These are phyloP conservation scores for Nephrotoma guestfalica DNA, from an alignment of 2,888 invertebrate genomes.

Conservation along the genomic window DNA sequence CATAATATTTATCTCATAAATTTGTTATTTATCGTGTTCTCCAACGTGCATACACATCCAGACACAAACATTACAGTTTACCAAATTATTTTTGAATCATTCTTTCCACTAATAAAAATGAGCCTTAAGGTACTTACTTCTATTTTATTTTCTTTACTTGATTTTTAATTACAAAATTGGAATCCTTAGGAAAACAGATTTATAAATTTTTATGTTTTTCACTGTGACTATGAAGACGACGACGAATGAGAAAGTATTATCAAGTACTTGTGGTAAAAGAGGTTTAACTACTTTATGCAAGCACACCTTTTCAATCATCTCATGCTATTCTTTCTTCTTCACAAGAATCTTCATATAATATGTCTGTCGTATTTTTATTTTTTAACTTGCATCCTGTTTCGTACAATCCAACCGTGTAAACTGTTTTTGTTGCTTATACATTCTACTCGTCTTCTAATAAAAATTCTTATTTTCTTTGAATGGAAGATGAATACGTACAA, in stretches of 20 bases:
- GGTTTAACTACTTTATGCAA: background rate
- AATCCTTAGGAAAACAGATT: background rate
- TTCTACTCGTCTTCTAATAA: background rate
- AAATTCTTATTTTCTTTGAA: background rate
- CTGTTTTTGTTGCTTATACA: background rate
- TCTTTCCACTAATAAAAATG: background rate
- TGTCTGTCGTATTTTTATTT: background rate
- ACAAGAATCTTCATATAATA: background rate
- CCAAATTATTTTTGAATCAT: background rate
- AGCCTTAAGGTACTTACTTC: background rate
- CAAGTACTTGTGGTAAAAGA: background rate
- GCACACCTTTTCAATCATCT: background rate
- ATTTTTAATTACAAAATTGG: background rate
- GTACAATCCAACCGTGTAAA: background rate
- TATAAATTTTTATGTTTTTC: background rate
- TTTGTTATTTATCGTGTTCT: too few species aligned
- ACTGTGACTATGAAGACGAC: background rate
- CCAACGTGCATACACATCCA: too few species aligned
- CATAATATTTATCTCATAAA: too few species aligned
- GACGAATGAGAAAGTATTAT: background rate
- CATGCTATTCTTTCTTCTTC: background rate
- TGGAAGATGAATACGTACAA: background rate
- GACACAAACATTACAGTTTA: too few species aligned
- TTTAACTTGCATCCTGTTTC: background rate
- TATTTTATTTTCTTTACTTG: background rate